Conservation (phyloP, 2,113 vertebrate species). For the Microtus ochrogaster region DNA sequence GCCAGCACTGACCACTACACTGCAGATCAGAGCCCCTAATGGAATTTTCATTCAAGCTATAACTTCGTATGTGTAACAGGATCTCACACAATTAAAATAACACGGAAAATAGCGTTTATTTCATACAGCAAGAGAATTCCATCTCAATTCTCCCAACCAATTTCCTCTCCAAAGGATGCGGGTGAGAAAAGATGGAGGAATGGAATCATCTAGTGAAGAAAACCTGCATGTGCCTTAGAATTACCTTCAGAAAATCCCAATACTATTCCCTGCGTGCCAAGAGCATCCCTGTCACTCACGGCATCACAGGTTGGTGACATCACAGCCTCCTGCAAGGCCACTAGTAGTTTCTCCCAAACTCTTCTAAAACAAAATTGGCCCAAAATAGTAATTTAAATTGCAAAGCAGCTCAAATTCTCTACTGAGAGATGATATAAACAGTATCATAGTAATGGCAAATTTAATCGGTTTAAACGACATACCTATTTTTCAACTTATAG, state of each 20-base stretch:
- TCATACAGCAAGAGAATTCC: slow-evolving; percentile 33
- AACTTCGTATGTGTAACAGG: slow-evolving; percentile 56
- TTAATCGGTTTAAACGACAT: not conserved
- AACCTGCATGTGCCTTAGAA: not conserved
- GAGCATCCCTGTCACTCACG: too few species aligned
- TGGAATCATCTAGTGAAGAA: not conserved
- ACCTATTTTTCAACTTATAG: slow-evolving; percentile 3
- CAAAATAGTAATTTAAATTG: not conserved
- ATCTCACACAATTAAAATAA: slow-evolving; percentile 67
- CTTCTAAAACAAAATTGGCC: not conserved
- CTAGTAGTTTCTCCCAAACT: not conserved
- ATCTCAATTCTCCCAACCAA: slow-evolving; percentile 6
- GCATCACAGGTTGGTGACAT: not conserved
- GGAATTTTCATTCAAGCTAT: slow-evolving; percentile 64
- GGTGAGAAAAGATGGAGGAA: not conserved
- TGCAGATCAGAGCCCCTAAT: slow-evolving; percentile 54
- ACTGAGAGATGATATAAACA: not conserved
- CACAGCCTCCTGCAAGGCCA: not conserved
- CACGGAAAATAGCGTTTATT: slow-evolving; percentile 53
- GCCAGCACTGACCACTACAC: slow-evolving; percentile 68
- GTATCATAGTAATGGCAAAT: not conserved
- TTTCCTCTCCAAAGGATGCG: slow-evolving; percentile 46
- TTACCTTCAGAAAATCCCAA: slow-evolving; percentile 39
- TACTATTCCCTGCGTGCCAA: not conserved
- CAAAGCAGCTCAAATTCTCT: not conserved